Conservation (phyloP, 2,113 vertebrate species). For the Otocyon megalotis region DNA sequence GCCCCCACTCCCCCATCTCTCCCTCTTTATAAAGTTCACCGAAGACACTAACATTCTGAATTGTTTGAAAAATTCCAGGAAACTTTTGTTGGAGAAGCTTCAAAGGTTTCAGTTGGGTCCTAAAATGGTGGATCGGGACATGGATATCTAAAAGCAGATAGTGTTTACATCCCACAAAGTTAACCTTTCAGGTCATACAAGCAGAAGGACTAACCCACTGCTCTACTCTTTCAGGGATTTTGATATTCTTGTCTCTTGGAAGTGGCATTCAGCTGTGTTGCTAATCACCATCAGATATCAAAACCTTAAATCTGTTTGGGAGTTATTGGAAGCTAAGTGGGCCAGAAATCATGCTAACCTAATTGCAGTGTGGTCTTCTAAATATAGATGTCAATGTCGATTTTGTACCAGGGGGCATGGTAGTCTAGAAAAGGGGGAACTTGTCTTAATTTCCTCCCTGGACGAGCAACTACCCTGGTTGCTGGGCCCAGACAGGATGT, state of each 20-base stretch:
- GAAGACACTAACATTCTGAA: conserved; percentile 67
- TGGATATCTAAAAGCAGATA: conserved; percentile 61
- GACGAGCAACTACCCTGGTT: not conserved
- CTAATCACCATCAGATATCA: not conserved
- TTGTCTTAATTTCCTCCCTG: not conserved
- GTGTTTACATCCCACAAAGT: not conserved
- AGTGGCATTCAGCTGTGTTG: not conserved
- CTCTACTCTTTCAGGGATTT: not conserved
- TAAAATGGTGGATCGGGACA: conserved; percentile 49
- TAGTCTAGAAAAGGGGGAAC: not conserved
- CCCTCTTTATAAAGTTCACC: conserved; percentile 52
- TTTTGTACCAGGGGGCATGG: not conserved
- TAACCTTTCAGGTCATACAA: not conserved
- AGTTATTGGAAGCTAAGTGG: not conserved
- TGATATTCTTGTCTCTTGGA: not conserved
- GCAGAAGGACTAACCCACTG: not conserved
- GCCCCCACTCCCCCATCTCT: not conserved
- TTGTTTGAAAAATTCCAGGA: conserved; percentile 75
- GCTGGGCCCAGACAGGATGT: not conserved
- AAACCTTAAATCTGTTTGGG: not conserved
- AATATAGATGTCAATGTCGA: not conserved
- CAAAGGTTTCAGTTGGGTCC: conserved; percentile 45
- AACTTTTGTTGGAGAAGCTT: conserved; percentile 67
- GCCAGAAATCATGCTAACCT: not conserved
- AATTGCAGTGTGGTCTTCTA: not conserved